Base-by-base conservation (phyloP, 2,888 invertebrate species). In the Lacanobia wlatinum region DNA sequence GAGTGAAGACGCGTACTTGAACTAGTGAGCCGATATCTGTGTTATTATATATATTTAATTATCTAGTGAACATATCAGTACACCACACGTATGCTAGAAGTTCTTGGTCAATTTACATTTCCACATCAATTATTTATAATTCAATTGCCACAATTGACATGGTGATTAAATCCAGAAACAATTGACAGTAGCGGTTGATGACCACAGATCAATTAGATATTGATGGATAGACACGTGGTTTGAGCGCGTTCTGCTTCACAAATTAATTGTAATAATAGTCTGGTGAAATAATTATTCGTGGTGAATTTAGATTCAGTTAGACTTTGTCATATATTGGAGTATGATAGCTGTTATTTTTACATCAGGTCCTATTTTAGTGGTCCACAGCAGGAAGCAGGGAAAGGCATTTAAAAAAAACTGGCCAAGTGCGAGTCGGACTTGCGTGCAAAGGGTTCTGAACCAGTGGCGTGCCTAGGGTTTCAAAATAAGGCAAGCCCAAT, bases 181-280 rank as follows among this genome's bases (percentile, higher is more conserved):
- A 64, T 72, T 72, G 50, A 16, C 60, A 14, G 16, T 10, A 55
- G 79, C 21, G 55, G 64, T 61, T n/a, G 1, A 34, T 16, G 12
- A 40, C 55, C 55, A 23, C 55, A 21, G 43, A 38, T 43, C 50
- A 55, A 64, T 70, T 48, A n/a, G 4, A 9, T 38, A 40, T 16
- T 64, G 5, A 18, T 46, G 14, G 10, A 18, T 0, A 12, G 28
- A 40, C 40, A 50, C n/a, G 60, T 60, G 61, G 56, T 70, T 38
- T 21, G 2, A 1, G 14, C 38, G 16, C 3, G 12, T 14, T 48
- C 48, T 34, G 69, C 53, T 60, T 76, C 12, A 10, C 21, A 10
- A 58, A 23, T 1, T 18, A 10, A 56, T 56, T n/a, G 18, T 53
- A 16, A 34, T 62, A n/a, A 38, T 38, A 14, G 10, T 55, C n/a